Evolutionary conservation across 2,797 vertebrate species (phyloP), one percentile per base, ranked within the genome.

Genomic region (Leptoclinus maculatus): DNA sequence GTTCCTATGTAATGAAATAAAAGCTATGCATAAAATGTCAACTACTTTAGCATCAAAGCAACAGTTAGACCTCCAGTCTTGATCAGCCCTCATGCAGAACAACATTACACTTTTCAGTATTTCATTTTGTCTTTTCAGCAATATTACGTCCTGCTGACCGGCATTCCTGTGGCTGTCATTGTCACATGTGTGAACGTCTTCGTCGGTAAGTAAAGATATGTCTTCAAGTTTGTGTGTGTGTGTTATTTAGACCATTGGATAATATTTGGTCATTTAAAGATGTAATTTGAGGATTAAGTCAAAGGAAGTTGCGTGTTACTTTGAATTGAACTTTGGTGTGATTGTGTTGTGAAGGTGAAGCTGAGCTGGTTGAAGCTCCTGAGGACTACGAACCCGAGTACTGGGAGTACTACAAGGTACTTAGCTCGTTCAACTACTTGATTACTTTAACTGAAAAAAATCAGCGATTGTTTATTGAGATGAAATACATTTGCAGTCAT

Each of bases 311-410:
- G 3, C 27, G 11, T 32, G 23, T 36, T 38, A 16, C n/a, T 53
- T 41, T 60, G 14, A 63, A 13, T 68, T 74, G 5, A 77, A n/a
- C 36, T 27, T 38, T 34, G 23, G 1, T 77, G 66, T 85, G 14
- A 25, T 67, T 82, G 23, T 83, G 43, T 79, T 70, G 29, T 86
- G 60, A 75, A 88, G 98, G 98, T 90, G 96, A 98, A 83, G 97
- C 97, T 74, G 96, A 99, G 88, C 94, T 99, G 87, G 95, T 90
- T 71, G 98, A 99, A 88, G 96, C 93, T 80, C 97, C 98, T 4
- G 97, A 99, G 85, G 97, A 77, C 64, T 99, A 99, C 54, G 56
- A 96, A 76, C 98, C 98, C n/a, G 97, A 99, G 2, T 79, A 97
- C 84, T 99, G 97, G 97, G 98, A 99, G 78, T 96, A 95, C 85